Conservation (phyloP, 1,140 invertebrate genomes). For the Caenorhabditis elegans region WBcel235 BX284605.5:14585001-14585500, state of each 20-base stretch:
- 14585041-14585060: no score
- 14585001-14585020: no score
- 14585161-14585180: slow-evolving; percentile 66
- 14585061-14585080: no score
- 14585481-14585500: background rate
- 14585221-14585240: slow-evolving; percentile 8
- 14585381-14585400: background rate
- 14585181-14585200: slow-evolving; percentile 91
- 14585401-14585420: background rate
- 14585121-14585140: background rate
- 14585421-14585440: slow-evolving; percentile 1
- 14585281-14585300: slow-evolving; percentile 18
- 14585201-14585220: slow-evolving; percentile 68
- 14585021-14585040: no score
- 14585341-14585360: background rate
- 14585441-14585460: background rate
- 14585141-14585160: slow-evolving; percentile 40
- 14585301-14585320: slow-evolving; percentile 1
- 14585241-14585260: background rate
- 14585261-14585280: slow-evolving; percentile 22
- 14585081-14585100: no score
- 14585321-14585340: background rate
- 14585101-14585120: no score
- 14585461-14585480: background rate
- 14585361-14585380: background rate